Percentiles rank a stretch among this genome's conserved stretches.
These are phyloP conservation scores for Chloroceryle aenea DNA, from an alignment of 2,113 vertebrate species.

Conservation along the genomic window DNA sequence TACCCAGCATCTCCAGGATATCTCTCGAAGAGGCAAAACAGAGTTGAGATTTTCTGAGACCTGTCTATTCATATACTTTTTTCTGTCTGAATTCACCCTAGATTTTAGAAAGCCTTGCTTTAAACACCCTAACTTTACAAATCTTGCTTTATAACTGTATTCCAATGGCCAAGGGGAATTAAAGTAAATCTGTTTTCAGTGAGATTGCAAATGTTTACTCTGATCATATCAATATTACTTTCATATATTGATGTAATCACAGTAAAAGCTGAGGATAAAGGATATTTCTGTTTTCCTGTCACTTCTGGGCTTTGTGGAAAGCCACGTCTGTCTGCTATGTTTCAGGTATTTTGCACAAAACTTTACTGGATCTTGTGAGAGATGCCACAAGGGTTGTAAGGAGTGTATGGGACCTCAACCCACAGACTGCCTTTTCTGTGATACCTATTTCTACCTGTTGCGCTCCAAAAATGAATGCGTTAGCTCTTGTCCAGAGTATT, in stretches of 20 bases:
- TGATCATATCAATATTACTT: background rate
- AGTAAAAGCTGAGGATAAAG: background rate
- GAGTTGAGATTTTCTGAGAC: background rate
- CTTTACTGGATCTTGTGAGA: slow-evolving; percentile 75
- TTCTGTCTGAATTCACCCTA: background rate
- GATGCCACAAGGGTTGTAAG: slow-evolving; percentile 84
- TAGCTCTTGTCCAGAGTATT: slow-evolving; percentile 81
- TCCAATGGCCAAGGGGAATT: background rate
- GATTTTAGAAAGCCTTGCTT: background rate
- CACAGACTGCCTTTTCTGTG: slow-evolving; percentile 84
- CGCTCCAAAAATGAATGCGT: slow-evolving; percentile 74
- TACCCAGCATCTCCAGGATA: background rate
- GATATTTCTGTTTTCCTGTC: background rate
- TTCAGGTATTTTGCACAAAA: slow-evolving; percentile 85
- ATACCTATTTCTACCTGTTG: slow-evolving; percentile 79
- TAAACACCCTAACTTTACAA: background rate
- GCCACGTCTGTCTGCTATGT: background rate
- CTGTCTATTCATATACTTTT: background rate
- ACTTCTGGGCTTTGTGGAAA: background rate
- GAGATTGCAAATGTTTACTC: background rate
- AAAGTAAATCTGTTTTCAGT: background rate
- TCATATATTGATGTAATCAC: background rate
- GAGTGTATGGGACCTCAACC: slow-evolving; percentile 75
- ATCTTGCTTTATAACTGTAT: background rate
- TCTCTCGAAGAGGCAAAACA: background rate